Evolutionary conservation across 2,888 invertebrate species (phyloP).

Genomic region (Xylophagus ater): DNA sequence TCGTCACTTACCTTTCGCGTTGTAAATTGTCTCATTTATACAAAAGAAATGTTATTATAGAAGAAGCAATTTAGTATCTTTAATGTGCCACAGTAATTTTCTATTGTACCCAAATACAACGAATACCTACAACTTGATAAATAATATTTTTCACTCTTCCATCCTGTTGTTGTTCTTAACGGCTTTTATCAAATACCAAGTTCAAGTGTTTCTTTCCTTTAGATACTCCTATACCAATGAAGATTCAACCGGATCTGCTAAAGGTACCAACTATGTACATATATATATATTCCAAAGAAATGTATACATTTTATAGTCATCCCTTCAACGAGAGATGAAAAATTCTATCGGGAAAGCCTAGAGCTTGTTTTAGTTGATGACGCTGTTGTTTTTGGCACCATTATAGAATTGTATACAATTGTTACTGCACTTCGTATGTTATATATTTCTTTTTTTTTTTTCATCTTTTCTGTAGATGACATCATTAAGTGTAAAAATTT

Average conservation of each 20-base stretch:
- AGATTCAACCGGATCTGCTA: slow-evolving; percentile 9
- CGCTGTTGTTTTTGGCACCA: slow-evolving; percentile 3
- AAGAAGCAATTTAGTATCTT: slow-evolving; percentile 11
- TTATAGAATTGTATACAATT: slow-evolving; percentile 8
- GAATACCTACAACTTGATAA: no score
- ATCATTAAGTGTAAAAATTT: slow-evolving; percentile 13
- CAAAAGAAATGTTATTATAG: no score
- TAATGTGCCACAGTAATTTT: slow-evolving; percentile 5
- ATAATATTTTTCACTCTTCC: no score
- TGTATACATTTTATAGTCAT: not conserved
- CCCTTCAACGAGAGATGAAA: slow-evolving; percentile 8
- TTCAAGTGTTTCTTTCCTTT: slow-evolving; percentile 9
- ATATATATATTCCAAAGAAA: not conserved
- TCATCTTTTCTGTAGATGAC: slow-evolving; percentile 11
- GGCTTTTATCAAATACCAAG: no score
- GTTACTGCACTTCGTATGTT: no score
- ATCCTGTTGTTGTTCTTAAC: no score
- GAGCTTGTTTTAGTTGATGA: slow-evolving; percentile 8
- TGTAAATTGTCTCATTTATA: no score
- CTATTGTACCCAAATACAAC: no score
- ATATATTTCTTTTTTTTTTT: no score
- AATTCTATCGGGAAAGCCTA: slow-evolving; percentile 5
- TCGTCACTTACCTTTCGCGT: no score
- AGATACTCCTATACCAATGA: no score
- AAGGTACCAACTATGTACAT: slow-evolving; percentile 4